Evolutionary conservation across 2,113 vertebrate genomes (phyloP).

Genomic region (Hyperoodon ampullatus): DNA sequence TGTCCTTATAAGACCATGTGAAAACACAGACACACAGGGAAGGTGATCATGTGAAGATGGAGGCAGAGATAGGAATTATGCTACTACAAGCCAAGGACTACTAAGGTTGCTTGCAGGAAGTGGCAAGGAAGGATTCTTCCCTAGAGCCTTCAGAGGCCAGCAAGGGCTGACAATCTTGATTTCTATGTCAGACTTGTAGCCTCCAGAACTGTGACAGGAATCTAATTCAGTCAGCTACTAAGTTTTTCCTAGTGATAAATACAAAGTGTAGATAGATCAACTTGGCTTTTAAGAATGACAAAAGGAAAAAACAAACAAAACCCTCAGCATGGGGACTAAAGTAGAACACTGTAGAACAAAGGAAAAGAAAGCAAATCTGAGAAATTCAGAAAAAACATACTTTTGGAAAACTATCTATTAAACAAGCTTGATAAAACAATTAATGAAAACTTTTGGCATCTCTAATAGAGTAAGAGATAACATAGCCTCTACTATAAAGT

Average conservation of each 20-base stretch:
- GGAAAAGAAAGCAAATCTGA: not conserved
- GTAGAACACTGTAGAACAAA: not conserved
- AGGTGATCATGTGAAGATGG: not conserved
- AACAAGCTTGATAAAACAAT: not conserved
- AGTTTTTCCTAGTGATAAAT: not conserved
- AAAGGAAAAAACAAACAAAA: not conserved
- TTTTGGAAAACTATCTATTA: not conserved
- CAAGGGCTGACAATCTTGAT: not conserved
- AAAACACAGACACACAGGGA: not conserved
- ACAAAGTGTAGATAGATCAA: not conserved
- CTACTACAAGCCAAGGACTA: not conserved
- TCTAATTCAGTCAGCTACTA: not conserved
- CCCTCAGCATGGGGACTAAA: not conserved
- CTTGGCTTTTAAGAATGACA: not conserved
- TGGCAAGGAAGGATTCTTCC: not conserved
- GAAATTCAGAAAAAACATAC: not conserved
- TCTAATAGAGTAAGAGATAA: not conserved
- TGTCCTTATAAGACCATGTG: not conserved
- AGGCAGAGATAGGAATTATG: not conserved
- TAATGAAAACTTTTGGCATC: not conserved
- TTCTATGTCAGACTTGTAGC: slow-evolving; percentile 20
- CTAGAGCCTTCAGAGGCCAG: not conserved
- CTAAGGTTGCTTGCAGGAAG: not conserved
- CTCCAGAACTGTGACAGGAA: not conserved
- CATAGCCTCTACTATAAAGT: not conserved